phyloP scores from a whole-genome alignment of 2,797 vertebrate species.

The Ptychadena robeensis region DNA sequence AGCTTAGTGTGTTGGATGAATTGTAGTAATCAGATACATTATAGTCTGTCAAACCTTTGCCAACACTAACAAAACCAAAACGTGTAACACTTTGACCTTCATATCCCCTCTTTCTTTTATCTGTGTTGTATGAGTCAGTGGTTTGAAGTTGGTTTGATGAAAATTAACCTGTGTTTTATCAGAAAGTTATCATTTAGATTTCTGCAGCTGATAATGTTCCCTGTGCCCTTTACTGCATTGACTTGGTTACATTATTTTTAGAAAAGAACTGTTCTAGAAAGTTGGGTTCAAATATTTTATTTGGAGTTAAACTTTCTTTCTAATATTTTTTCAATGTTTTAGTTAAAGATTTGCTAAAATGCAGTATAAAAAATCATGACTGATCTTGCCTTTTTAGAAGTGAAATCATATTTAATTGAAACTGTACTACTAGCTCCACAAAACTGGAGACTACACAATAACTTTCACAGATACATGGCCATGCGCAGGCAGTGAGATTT shows the following conservation, averaged over 20 bases:
- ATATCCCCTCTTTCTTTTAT: slow-evolving; percentile 45
- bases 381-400: no score
- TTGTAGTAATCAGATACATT: slow-evolving; percentile 58
- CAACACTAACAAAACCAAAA: slow-evolving; percentile 55
- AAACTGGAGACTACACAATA: no score
- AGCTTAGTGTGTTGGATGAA: slow-evolving; percentile 57
- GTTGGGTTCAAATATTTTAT: neutral
- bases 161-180: slow-evolving; percentile 52
- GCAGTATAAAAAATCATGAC: no score
- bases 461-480: no score
- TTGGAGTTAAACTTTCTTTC: neutral
- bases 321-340: no score
- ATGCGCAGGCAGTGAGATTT: no score
- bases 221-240: neutral
- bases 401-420: no score
- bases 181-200: slow-evolving; percentile 6
- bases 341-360: no score
- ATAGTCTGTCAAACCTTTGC: slow-evolving; percentile 42
- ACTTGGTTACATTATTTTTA: neutral
- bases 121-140: slow-evolving; percentile 46
- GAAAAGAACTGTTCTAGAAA: slow-evolving; percentile 5
- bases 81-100: slow-evolving; percentile 49
- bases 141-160: slow-evolving; percentile 39
- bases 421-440: no score
- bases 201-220: slow-evolving; percentile 8